Conservation (phyloP, 2,888 invertebrate genomes). For the Pammene fasciana region DNA sequence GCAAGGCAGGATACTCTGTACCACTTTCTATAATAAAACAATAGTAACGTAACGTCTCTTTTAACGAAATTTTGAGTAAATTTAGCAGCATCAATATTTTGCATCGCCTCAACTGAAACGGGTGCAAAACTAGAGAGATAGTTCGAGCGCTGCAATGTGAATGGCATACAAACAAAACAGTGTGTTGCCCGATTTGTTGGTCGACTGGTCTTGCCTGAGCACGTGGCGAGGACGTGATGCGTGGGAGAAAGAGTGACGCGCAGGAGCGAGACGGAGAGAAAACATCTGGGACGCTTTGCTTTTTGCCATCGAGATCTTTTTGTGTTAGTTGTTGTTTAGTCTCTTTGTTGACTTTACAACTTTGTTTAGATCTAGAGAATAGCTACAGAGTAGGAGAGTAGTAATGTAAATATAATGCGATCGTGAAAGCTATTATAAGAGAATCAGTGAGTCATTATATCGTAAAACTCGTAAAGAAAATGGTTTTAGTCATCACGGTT, state of each 20-base stretch:
- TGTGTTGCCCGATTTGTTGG: constrained; percentile 48
- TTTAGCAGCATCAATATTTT: constrained; percentile 35
- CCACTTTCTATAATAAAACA: constrained; percentile 2
- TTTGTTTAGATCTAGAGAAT: constrained; percentile 16
- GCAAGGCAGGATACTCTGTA: background rate
- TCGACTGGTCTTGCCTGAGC: constrained; percentile 51
- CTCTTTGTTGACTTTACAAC: constrained; percentile 18
- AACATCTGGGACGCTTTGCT: constrained; percentile 57
- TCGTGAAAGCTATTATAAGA: constrained; percentile 28
- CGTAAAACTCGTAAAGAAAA: constrained; percentile 27
- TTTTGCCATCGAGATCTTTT: constrained; percentile 37
- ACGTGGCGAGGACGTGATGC: constrained; percentile 57
- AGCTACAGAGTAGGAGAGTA: too few species aligned
- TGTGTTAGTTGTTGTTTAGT: constrained; percentile 28
- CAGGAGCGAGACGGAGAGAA: constrained; percentile 56
- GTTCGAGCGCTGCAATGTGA: constrained; percentile 29
- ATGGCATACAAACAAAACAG: constrained; percentile 32
- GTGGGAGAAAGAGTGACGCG: constrained; percentile 49
- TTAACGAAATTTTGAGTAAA: constrained; percentile 1
- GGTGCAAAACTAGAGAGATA: constrained; percentile 12
- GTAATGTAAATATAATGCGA: constrained; percentile 6
- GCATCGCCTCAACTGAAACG: constrained; percentile 18
- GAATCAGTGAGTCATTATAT: constrained; percentile 27
- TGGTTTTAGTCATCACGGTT: constrained; percentile 23
- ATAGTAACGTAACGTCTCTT: constrained; percentile 1